Evolutionary conservation across 2,797 vertebrate genomes (phyloP).

Genomic region (Ceyx erithaca): DNA sequence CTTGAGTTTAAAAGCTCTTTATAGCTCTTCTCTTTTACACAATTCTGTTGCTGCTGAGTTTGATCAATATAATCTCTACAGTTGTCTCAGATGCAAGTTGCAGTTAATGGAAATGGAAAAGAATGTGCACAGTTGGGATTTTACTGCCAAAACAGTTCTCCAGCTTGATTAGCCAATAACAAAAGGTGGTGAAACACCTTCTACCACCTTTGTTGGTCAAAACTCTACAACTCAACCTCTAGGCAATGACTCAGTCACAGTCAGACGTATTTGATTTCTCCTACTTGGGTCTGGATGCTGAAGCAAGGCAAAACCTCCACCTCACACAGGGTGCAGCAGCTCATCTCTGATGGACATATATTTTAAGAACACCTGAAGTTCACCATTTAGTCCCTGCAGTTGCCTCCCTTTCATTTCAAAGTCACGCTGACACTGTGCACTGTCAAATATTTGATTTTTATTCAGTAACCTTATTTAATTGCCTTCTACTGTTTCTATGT

Average conservation of each 20-base stretch:
- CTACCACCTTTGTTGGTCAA: background rate
- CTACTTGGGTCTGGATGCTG: background rate
- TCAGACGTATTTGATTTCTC: background rate
- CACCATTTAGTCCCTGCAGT: background rate
- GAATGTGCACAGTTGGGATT: background rate
- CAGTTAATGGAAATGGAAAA: background rate
- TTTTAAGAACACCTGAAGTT: background rate
- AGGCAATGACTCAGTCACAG: background rate
- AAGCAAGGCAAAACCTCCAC: background rate
- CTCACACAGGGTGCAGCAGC: accelerated
- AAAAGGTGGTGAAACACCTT: background rate
- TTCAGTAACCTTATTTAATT: background rate
- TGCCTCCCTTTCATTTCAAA: background rate
- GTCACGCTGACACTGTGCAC: background rate
- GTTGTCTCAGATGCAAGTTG: background rate
- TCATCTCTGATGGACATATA: background rate
- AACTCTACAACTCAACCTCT: background rate
- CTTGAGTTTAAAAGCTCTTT: background rate
- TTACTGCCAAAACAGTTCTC: background rate
- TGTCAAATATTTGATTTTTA: background rate
- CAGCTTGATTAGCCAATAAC: background rate
- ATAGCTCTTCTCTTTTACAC: background rate
- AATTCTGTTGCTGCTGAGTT: background rate
- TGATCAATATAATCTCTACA: background rate
- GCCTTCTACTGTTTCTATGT: background rate